These are phyloP conservation scores for Leguminivora glycinivorella DNA, from an alignment of 1,140 invertebrate genomes.

Conservation along the genomic window DNA sequence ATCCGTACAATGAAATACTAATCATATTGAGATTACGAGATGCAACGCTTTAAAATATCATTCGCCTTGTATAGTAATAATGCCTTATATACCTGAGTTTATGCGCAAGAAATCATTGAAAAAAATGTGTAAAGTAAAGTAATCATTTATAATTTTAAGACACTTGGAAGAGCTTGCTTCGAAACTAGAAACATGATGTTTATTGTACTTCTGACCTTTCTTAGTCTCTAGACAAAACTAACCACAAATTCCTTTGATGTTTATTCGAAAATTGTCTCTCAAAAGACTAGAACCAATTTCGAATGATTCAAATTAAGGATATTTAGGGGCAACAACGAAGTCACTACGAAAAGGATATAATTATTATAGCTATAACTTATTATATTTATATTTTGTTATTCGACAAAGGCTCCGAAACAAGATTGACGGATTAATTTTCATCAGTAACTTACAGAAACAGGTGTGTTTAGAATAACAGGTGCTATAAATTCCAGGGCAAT, in stretches of 20 bases:
- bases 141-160: too few relatives aligned
- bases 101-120: too few relatives aligned
- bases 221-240: neutral
- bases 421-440: neutral
- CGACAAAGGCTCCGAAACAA: neutral
- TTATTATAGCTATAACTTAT: neutral
- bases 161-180: too few relatives aligned
- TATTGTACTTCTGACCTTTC: too few relatives aligned
- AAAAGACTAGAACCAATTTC: neutral
- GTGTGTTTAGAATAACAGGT: slow-evolving; percentile 6
- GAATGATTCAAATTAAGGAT: neutral
- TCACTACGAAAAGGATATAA: neutral
- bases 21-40: too few relatives aligned
- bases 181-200: too few relatives aligned
- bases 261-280: neutral
- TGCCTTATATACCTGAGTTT: too few relatives aligned
- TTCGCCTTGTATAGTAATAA: too few relatives aligned
- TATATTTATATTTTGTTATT: neutral
- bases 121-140: too few relatives aligned
- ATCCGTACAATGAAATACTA: neutral
- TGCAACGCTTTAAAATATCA: too few relatives aligned
- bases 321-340: too few relatives aligned
- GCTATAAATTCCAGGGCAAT: slow-evolving; percentile 6
- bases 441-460: neutral
- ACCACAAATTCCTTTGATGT: neutral